phyloP scores from a whole-genome alignment of 2,113 vertebrate genomes.

The Eonycteris spelaea region DNA sequence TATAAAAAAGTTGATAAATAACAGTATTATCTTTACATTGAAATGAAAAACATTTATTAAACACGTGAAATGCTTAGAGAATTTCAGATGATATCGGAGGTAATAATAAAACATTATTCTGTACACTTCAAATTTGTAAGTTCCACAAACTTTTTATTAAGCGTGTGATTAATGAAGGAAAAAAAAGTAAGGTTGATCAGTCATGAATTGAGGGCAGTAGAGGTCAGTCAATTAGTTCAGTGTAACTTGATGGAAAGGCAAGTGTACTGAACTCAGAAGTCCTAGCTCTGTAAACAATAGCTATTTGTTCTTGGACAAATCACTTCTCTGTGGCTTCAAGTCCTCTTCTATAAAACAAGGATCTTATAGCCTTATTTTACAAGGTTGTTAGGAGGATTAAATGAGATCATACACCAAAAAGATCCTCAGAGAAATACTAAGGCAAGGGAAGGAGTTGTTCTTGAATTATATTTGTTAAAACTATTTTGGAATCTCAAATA shows the following conservation, averaged over 20 bases:
- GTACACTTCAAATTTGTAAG: not conserved
- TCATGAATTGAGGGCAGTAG: not conserved
- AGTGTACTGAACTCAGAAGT: not conserved
- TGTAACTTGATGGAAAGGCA: not conserved
- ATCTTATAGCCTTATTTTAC: not conserved
- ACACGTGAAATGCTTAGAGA: not conserved
- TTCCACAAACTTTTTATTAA: not conserved
- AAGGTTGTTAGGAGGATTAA: not conserved
- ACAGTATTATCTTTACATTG: conserved; percentile 13
- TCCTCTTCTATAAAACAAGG: not conserved
- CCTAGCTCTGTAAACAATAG: not conserved
- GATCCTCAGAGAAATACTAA: not conserved
- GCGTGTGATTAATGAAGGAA: not conserved
- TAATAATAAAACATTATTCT: not conserved
- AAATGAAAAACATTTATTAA: not conserved
- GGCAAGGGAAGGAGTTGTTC: not conserved
- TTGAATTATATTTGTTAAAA: not conserved
- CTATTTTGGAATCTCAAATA: not conserved
- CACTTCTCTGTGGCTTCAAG: not conserved
- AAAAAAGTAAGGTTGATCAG: not conserved
- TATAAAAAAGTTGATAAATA: conserved; percentile 24
- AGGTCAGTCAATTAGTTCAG: not conserved
- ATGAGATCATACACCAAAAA: not conserved
- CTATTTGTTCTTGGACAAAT: not conserved
- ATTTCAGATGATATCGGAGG: not conserved